phyloP scores from a whole-genome alignment of 2,888 invertebrate species.

The Isoperla grammatica region DNA sequence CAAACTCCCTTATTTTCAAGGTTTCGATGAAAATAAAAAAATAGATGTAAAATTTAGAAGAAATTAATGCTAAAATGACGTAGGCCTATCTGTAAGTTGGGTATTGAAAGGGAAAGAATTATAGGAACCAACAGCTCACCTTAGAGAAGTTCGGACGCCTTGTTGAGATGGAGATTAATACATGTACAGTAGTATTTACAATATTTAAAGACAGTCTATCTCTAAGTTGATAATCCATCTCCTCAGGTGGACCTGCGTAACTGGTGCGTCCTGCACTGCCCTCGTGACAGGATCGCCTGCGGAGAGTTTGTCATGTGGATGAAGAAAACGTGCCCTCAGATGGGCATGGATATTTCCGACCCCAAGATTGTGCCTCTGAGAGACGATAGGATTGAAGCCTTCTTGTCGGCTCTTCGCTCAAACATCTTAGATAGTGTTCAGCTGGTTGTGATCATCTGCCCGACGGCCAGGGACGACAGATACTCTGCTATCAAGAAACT shows the following conservation, averaged over 20 bases:
- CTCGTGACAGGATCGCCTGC: slow-evolving; percentile 53
- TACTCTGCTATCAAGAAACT: slow-evolving; percentile 84
- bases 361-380: slow-evolving; percentile 56
- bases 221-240: no score
- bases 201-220: no score
- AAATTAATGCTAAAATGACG: no score
- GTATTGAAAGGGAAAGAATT: no score
- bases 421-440: slow-evolving; percentile 52
- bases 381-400: slow-evolving; percentile 68
- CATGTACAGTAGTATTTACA: no score
- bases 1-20: no score
- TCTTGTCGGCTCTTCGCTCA: slow-evolving; percentile 53
- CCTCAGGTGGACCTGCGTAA: slow-evolving; percentile 51
- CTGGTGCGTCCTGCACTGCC: slow-evolving; percentile 69
- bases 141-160: no score
- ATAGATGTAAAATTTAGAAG: no score
- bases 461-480: slow-evolving; percentile 73
- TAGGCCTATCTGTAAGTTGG: no score
- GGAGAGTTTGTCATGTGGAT: slow-evolving; percentile 47
- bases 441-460: slow-evolving; percentile 75
- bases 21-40: no score
- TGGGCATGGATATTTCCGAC: slow-evolving; percentile 61
- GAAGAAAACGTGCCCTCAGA: slow-evolving; percentile 48
- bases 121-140: no score
- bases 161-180: no score